Percentiles rank a stretch among this genome's conserved stretches.
Conservation (phyloP, 2,888 invertebrate species). For the Phalera bucephala region DNA sequence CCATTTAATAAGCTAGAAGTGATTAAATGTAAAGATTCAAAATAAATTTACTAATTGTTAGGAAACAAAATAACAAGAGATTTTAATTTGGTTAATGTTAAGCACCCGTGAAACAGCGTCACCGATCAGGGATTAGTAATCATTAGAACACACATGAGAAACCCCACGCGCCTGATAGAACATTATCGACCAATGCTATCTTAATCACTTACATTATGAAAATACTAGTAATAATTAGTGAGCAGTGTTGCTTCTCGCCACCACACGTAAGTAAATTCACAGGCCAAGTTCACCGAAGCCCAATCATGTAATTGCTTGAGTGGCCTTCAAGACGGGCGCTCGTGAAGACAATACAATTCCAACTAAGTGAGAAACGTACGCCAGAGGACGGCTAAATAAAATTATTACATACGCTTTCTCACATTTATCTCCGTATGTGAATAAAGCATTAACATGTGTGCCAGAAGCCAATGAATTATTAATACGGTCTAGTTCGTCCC, state of each 20-base stretch:
- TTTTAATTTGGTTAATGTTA: neutral
- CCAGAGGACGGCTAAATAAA: slow-evolving; percentile 8
- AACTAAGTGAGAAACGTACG: neutral
- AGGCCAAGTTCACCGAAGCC: too few species aligned
- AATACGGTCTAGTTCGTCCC: slow-evolving; percentile 7
- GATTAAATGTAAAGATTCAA: too few species aligned
- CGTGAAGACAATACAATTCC: neutral
- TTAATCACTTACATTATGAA: neutral
- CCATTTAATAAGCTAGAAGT: too few species aligned
- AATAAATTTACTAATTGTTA: too few species aligned
- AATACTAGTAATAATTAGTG: neutral
- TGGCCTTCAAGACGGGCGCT: neutral
- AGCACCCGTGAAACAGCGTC: neutral
- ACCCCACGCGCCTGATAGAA: too few species aligned
- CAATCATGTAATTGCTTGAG: neutral
- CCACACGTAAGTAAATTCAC: too few species aligned
- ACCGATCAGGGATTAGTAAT: neutral
- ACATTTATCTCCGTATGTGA: slow-evolving; percentile 14
- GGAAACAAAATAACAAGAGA: too few species aligned
- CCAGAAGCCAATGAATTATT: slow-evolving; percentile 7
- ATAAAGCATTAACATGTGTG: slow-evolving; percentile 13
- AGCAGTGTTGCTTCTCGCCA: too few species aligned
- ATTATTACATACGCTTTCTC: slow-evolving; percentile 1
- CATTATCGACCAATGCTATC: too few species aligned
- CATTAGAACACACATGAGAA: neutral